A percentile compares a stretch with the other conserved stretches of the same genome.
Conservation (phyloP, 1,140 invertebrate genomes). For the Drosophila rufa region DNA sequence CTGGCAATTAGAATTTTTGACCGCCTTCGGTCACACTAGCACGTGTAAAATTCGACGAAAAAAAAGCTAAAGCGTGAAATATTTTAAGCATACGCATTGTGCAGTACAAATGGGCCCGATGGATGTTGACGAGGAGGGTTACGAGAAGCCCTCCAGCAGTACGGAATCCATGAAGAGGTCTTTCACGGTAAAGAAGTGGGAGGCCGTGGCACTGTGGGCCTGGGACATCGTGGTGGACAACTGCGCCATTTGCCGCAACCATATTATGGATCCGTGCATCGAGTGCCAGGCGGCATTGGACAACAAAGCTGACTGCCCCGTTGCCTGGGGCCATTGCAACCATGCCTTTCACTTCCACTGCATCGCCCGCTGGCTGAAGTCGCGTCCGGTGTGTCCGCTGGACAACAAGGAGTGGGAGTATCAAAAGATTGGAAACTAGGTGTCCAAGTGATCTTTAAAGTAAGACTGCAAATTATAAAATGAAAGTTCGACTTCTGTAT, state of each 20-base stretch:
- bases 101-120: constrained; percentile 85
- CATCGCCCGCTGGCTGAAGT: constrained; percentile 99
- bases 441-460: background rate
- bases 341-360: constrained; percentile 99
- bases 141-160: constrained; percentile 92
- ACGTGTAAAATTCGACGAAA: background rate
- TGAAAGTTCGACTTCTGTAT: background rate
- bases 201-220: constrained; percentile 98
- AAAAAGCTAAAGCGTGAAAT: background rate
- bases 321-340: constrained; percentile 99
- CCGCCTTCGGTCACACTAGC: background rate
- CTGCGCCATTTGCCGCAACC: constrained; percentile 99
- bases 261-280: constrained; percentile 99
- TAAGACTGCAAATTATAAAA: background rate
- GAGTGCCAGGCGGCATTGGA: constrained; percentile 99
- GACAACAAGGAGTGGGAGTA: constrained; percentile 99
- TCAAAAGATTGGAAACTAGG: constrained; percentile 92
- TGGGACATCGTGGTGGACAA: constrained; percentile 99
- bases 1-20: no score
- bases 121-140: constrained; percentile 95
- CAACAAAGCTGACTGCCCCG: constrained; percentile 99
- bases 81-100: background rate
- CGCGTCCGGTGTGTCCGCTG: constrained; percentile 98
- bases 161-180: constrained; percentile 95
- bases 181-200: constrained; percentile 99